These are phyloP conservation scores for Lepidurus arcticus DNA, from an alignment of 1,140 invertebrate genomes.

Conservation along the genomic window DNA sequence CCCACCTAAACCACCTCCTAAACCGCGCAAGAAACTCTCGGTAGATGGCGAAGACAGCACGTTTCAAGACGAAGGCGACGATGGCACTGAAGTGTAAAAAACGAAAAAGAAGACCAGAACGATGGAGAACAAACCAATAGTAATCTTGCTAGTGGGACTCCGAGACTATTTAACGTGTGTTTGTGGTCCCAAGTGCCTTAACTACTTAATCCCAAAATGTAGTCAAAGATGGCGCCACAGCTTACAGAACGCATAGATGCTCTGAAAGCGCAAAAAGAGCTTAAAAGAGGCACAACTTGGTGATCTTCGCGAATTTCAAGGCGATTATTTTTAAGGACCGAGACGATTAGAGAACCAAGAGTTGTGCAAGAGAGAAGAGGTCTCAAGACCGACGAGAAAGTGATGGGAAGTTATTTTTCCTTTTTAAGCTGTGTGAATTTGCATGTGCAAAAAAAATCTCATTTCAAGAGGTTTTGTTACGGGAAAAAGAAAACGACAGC, in stretches of 20 bases:
- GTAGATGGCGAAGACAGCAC: constrained; percentile 17
- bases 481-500: too few species aligned
- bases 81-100: constrained; percentile 32
- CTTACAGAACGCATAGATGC: neutral
- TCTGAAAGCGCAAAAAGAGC: neutral
- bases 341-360: too few species aligned
- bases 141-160: neutral
- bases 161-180: neutral
- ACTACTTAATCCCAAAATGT: neutral
- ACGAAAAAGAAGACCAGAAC: neutral
- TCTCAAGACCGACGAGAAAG: too few species aligned
- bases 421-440: too few species aligned
- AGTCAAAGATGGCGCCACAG: neutral
- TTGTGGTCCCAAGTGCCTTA: neutral
- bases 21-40: constrained; percentile 39
- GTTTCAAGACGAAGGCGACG: constrained; percentile 29
- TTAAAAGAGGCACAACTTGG: neutral
- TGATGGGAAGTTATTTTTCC: too few species aligned
- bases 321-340: too few species aligned
- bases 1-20: constrained; percentile 43
- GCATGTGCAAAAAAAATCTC: too few species aligned
- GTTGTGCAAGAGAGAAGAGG: too few species aligned
- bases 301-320: too few species aligned
- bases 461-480: too few species aligned
- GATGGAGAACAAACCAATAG: neutral